Percentiles rank a stretch among this genome's conserved stretches.
Conservation (phyloP, 2,113 vertebrate genomes). For the Crotalus viridis region DNA sequence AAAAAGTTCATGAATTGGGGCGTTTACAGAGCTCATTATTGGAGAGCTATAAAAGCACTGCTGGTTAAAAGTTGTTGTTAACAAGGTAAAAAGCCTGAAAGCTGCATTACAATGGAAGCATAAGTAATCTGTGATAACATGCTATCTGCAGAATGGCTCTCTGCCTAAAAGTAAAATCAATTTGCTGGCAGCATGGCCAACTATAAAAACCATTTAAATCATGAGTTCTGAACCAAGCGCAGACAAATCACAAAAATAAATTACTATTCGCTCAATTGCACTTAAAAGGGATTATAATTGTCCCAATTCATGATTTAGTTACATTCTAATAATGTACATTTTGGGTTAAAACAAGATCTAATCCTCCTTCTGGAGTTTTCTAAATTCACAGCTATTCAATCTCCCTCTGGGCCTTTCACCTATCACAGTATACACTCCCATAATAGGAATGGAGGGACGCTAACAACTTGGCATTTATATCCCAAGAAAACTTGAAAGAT, state of each 20-base stretch:
- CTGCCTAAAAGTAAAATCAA: conserved; percentile 8
- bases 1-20: background rate
- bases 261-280: background rate
- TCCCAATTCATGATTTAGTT: background rate
- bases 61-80: conserved; percentile 6
- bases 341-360: background rate
- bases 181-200: conserved; percentile 8
- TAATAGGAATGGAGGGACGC: background rate
- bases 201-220: background rate
- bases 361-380: background rate
- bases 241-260: conserved; percentile 27
- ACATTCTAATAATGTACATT: background rate
- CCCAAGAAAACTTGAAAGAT: background rate
- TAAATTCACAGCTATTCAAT: background rate
- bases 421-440: background rate
- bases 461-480: background rate
- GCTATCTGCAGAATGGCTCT: background rate
- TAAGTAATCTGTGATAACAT: conserved; percentile 1
- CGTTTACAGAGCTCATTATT: conserved; percentile 8
- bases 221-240: conserved; percentile 7
- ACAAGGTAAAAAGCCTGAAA: conserved; percentile 11
- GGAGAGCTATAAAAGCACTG: background rate
- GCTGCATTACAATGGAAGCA: background rate
- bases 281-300: background rate
- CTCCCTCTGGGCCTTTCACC: background rate